Conservation (phyloP, 2,888 invertebrate species). For the Clepsis dumicolana region DNA sequence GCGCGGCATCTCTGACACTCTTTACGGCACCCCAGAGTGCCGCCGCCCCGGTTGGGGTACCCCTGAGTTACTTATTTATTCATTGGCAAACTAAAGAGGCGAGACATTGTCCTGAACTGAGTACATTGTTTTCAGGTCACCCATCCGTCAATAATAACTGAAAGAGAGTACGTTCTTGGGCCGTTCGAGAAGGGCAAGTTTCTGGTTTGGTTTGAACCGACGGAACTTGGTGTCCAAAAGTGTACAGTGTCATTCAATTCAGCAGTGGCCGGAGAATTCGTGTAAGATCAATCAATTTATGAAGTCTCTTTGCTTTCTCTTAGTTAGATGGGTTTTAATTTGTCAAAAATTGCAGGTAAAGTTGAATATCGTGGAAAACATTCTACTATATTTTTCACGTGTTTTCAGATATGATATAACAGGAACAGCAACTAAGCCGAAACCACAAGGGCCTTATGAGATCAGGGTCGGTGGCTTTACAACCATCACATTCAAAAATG, state of each 20-base stretch:
- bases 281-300: slow-evolving; percentile 62
- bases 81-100: too few relatives aligned
- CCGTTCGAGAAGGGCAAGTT: slow-evolving; percentile 76
- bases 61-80: too few relatives aligned
- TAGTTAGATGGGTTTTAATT: background rate
- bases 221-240: slow-evolving; percentile 65
- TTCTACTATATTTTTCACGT: background rate
- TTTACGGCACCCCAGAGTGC: too few relatives aligned
- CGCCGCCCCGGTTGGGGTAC: too few relatives aligned
- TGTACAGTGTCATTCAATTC: slow-evolving; percentile 72
- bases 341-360: background rate
- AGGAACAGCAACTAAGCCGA: slow-evolving; percentile 69
- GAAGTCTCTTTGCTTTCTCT: background rate
- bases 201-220: slow-evolving; percentile 75
- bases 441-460: slow-evolving; percentile 74
- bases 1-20: too few relatives aligned
- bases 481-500: slow-evolving; percentile 71
- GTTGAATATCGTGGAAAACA: background rate
- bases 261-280: slow-evolving; percentile 71
- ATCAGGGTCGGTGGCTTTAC: slow-evolving; percentile 66
- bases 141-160: slow-evolving; percentile 69
- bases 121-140: slow-evolving; percentile 58
- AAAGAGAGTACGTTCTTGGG: slow-evolving; percentile 61
- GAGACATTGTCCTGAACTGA: background rate
- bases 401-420: slow-evolving; percentile 69